A percentile compares a stretch with the other conserved stretches of the same genome.
Evolutionary conservation across 2,888 invertebrate species (phyloP).

Genomic region (Lepidonotus clava): DNA sequence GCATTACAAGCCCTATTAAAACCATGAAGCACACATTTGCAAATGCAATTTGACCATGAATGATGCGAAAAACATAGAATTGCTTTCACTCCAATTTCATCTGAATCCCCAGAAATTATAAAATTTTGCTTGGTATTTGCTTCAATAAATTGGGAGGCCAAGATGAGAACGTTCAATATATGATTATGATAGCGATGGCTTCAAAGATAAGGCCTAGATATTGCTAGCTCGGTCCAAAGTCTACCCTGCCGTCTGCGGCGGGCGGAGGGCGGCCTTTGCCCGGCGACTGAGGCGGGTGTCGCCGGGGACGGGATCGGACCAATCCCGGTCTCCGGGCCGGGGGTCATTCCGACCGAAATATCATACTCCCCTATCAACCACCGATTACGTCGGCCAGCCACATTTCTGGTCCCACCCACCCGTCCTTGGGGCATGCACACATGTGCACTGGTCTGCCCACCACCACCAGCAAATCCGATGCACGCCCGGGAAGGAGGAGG

Average conservation of each 20-base stretch:
- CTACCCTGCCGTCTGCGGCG: neutral
- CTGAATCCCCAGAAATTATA: too few relatives aligned
- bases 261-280: neutral
- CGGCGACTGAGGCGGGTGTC: neutral
- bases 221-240: neutral
- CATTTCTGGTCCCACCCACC: neutral
- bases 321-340: neutral
- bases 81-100: too few relatives aligned
- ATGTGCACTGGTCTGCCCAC: too few relatives aligned
- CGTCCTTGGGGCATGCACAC: neutral
- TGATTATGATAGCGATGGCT: neutral
- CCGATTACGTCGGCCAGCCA: slow-evolving; percentile 1
- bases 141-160: too few relatives aligned
- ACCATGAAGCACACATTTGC: too few relatives aligned
- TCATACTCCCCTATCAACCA: neutral
- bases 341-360: neutral
- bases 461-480: neutral
- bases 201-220: neutral
- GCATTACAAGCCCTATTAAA: too few relatives aligned
- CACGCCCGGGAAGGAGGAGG: neutral
- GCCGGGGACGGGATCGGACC: neutral
- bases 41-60: too few relatives aligned
- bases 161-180: neutral
- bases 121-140: too few relatives aligned
- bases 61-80: too few relatives aligned